These are phyloP conservation scores for Solea senegalensis DNA, from an alignment of 2,113 vertebrate genomes.

Conservation along the genomic window DNA sequence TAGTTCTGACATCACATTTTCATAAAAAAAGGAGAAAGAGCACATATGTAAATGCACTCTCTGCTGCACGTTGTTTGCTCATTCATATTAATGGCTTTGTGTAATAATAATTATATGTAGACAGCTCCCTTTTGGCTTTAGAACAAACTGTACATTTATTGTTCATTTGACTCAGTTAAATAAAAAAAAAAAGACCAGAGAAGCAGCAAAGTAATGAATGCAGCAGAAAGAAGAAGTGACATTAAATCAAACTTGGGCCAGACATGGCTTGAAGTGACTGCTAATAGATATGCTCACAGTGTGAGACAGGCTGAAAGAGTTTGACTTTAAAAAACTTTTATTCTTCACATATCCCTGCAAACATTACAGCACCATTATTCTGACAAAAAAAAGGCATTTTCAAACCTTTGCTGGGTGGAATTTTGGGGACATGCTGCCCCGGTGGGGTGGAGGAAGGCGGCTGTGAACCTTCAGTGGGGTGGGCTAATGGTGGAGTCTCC, in stretches of 20 bases:
- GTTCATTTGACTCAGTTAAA: background rate
- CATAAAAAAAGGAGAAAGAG: background rate
- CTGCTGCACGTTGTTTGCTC: background rate
- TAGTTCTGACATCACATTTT: background rate
- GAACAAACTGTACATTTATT: background rate
- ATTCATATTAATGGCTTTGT: background rate
- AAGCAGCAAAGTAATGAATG: conserved; percentile 34
- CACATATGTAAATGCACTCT: background rate
- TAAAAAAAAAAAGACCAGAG: background rate
- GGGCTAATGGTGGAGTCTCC: conserved; percentile 84
- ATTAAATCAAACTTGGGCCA: conserved; percentile 18
- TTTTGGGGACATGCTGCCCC: conserved; percentile 82
- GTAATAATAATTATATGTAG: background rate
- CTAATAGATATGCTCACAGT: conserved; percentile 8
- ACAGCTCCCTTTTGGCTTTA: background rate
- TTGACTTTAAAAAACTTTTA: background rate
- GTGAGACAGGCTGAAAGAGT: conserved; percentile 13
- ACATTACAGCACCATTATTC: background rate
- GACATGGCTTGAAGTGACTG: background rate
- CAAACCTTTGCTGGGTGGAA: conserved; percentile 86
- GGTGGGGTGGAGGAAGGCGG: conserved; percentile 76
- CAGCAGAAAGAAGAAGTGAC: conserved; percentile 25
- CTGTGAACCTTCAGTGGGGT: conserved; percentile 80
- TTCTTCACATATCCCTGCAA: background rate
- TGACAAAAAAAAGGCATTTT: background rate